Base-by-base conservation (phyloP, 2,797 vertebrate species). In the Rhinatrema bivittatum region DNA sequence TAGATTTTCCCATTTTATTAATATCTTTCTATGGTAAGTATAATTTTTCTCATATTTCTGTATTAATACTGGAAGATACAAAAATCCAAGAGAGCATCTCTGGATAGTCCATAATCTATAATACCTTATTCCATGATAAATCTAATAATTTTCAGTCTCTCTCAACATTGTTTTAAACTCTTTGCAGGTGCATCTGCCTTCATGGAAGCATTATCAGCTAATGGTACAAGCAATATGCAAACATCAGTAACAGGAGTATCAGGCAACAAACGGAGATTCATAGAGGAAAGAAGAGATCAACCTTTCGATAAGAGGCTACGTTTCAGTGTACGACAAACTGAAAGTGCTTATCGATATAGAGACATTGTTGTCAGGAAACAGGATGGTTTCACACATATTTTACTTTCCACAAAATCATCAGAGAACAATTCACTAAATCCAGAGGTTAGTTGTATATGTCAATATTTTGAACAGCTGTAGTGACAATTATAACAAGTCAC, bases 361-460 rank as follows among this genome's bases (percentile, higher is more conserved):
- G 94, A 98, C 74, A 94, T 97, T 20, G 91, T 97, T 41, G 95
- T 98, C 53, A 90, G 91, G 68, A 97, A 97, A 32, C 94, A 97
- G 28, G 95, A 97, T 7, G 91, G 93, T 46, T 97, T 97, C 77
- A 98, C 93, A 2, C 94, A 98, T 66, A 92, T 98, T 60, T 74
- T 98, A 72, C 82, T 98, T 9, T 96, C 94, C n/a, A 97, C 92
- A 38, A 94, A 95, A 50, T 94, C 91, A 17, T 95, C 93, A 0
- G 91, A 97, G 65, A 92, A 97, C 81, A 98, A 98, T 75, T 89
- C 89, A 1, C 81, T 97, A 17, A 98, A 97, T 47, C 94, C 95
- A 7, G 93, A 98, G 81, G 94, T 98, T 52, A 85, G 87, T 74
- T 31, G 16, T 9, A 12, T 23, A 5, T n/a, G 23, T 39, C 24